Conservation (phyloP, 1,140 invertebrate genomes). For the Dinoponera quadriceps region DNA sequence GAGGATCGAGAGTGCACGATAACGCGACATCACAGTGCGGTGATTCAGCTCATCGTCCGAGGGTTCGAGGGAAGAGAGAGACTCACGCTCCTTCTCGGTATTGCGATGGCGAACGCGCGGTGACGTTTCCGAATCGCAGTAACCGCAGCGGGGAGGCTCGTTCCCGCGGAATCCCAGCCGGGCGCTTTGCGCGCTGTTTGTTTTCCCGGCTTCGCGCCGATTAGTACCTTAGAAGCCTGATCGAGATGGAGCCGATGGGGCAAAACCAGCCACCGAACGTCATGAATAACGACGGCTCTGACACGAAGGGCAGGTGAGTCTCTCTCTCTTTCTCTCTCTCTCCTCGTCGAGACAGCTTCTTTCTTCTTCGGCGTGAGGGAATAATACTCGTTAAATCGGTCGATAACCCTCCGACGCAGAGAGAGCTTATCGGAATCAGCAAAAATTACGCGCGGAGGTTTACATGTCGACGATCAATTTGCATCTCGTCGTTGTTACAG, state of each 20-base stretch:
- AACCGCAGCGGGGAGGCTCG: no score
- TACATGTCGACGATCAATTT: neutral
- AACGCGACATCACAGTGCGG: conserved; percentile 9
- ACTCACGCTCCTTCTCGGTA: no score
- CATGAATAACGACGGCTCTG: conserved; percentile 68
- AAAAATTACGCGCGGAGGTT: no score
- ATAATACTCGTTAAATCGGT: neutral
- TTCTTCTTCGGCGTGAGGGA: neutral
- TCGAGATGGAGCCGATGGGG: conserved; percentile 73
- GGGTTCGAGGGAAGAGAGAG: no score
- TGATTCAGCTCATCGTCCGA: no score
- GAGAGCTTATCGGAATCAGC: neutral
- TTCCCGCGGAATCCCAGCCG: no score
- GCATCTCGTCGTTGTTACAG: conserved; percentile 79
- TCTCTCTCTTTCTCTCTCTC: neutral
- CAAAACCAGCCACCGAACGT: conserved; percentile 72
- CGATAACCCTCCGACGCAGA: neutral
- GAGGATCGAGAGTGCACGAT: neutral
- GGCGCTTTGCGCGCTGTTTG: no score
- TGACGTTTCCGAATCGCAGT: no score
- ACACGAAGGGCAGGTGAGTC: conserved; percentile 77
- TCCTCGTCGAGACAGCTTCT: no score
- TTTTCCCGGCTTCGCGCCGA: no score
- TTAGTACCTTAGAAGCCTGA: neutral
- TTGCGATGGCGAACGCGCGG: no score